Evolutionary conservation across 2,888 invertebrate genomes (phyloP).

Genomic region (Hoplodrina ambigua): DNA sequence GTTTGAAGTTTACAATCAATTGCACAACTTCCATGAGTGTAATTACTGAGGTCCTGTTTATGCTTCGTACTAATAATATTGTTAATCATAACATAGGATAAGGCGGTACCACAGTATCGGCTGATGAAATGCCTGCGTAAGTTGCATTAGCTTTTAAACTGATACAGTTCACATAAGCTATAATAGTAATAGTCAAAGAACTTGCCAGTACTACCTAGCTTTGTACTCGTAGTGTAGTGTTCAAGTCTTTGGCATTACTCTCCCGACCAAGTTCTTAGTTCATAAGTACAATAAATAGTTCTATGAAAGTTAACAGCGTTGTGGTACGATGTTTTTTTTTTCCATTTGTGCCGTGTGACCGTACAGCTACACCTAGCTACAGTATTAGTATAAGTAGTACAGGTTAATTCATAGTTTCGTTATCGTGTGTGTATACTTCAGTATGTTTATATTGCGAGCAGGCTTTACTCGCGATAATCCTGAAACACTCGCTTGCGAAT

Average conservation of each 20-base stretch:
- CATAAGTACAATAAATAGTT: neutral
- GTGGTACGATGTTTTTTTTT: too few species aligned
- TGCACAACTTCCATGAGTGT: conserved; percentile 1
- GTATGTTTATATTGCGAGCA: conserved; percentile 26
- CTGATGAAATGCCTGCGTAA: conserved; percentile 17
- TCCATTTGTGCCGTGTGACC: neutral
- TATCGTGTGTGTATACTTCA: conserved; percentile 36
- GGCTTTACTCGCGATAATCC: conserved; percentile 50
- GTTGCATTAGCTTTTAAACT: neutral
- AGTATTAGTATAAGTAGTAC: conserved; percentile 10
- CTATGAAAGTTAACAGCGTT: too few species aligned
- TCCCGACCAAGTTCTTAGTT: neutral
- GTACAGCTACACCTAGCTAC: conserved; percentile 6
- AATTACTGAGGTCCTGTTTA: conserved; percentile 30
- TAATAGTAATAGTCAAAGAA: too few species aligned
- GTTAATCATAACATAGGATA: conserved; percentile 48
- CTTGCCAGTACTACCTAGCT: neutral
- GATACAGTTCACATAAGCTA: neutral
- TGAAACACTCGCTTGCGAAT: conserved; percentile 12
- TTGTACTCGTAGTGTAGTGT: neutral
- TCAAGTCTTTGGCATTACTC: neutral
- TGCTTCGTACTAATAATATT: conserved; percentile 45
- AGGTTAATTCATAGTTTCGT: conserved; percentile 40
- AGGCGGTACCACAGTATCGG: conserved; percentile 3
- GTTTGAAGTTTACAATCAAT: neutral